Evolutionary conservation across 1,140 invertebrate species (phyloP), one percentile per base, ranked within the genome.

Genomic region (Dendroctonus ponderosae): DNA sequence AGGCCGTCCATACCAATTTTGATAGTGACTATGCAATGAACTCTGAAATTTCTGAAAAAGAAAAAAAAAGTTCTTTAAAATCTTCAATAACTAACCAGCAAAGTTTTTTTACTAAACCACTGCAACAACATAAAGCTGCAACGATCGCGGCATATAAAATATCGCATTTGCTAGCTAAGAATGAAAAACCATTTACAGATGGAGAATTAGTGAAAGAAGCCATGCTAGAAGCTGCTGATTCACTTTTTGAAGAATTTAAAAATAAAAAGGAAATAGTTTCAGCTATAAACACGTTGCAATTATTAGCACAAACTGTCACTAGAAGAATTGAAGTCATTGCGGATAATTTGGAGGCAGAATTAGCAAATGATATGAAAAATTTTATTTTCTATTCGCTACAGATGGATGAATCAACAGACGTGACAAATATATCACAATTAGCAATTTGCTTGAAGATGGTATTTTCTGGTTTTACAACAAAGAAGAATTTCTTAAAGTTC

Each of bases 401-500:
- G 72, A 57, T 72, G 66, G 69, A 77, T 52, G 68, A 71, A 51
- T 71, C 64, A 62, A 68, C 58, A 58, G 66, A 68, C 56, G 37
- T n/a, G n/a, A n/a, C n/a, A n/a, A n/a, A n/a, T n/a, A n/a, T n/a
- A n/a, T n/a, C n/a, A n/a, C n/a, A n/a, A 64, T 26, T 52, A 46
- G 53, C 54, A 65, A 52, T 60, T 60, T 67, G 65, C 64, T 49
- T 61, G 65, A 71, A 53, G 58, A 71, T 76, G 71, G 65, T 76
- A 51, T 77, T 74, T 60, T 66, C 72, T 46, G 69, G 76, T 77
- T 73, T 75, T 50, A 68, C 73, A 59, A 63, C 50, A 74, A 72
- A 77, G 73, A 75, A 74, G 65, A 77, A 75, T 62, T 76, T 53
- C 66, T 76, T 62, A 63, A 43, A 57, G 71, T 75, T 67, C 72